Conservation (phyloP, 35 echinoderm and acorn worm species). For the Stichopus chloronotus region DNA sequence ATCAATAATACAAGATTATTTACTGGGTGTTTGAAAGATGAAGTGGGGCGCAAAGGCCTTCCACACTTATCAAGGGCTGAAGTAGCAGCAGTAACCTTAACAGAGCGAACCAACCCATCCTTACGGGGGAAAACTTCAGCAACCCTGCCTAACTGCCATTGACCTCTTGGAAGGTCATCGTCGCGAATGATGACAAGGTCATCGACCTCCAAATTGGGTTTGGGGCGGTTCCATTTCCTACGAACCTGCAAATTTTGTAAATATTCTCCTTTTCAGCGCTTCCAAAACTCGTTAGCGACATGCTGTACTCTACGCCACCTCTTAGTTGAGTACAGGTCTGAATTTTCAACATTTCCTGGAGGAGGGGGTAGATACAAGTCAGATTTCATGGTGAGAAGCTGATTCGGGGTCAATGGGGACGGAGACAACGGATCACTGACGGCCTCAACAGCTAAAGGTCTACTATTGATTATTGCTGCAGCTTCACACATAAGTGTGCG, state of each 20-base stretch:
- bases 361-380: background rate
- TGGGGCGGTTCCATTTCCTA: background rate
- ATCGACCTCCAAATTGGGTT: conserved; percentile 39
- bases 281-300: conserved; percentile 69
- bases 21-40: background rate
- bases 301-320: conserved; percentile 64
- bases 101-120: conserved; percentile 37
- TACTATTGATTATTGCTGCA: conserved; percentile 6
- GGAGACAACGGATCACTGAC: background rate
- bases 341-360: conserved; percentile 12
- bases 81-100: background rate
- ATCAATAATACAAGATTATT: background rate
- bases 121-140: conserved; percentile 16
- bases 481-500: conserved; percentile 23
- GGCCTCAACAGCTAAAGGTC: background rate
- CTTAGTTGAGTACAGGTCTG: background rate
- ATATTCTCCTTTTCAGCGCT: conserved; percentile 11
- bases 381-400: conserved; percentile 23
- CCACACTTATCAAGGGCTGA: background rate
- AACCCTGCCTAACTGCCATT: conserved; percentile 3
- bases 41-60: background rate
- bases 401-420: conserved; percentile 6
- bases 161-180: conserved; percentile 3
- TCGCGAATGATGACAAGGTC: conserved; percentile 43
- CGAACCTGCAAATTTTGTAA: conserved; percentile 31